Evolutionary conservation across 2,113 vertebrate genomes (phyloP), one percentile per base, ranked within the genome.

Genomic region (Onychorhynchus coronatus): DNA sequence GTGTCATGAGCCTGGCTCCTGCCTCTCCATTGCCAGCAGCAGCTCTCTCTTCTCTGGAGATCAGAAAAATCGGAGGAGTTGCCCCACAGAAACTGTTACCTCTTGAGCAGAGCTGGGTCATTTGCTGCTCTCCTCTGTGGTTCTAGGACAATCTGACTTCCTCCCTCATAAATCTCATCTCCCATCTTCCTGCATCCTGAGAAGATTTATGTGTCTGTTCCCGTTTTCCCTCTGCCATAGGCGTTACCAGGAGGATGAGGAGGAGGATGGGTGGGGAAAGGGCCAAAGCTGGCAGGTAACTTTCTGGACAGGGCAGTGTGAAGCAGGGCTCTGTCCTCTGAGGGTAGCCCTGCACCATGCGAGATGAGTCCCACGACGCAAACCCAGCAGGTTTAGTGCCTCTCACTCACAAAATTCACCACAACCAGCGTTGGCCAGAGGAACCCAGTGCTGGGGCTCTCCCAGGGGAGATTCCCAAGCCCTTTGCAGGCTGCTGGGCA

Each of bases 151-250:
- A 85, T 41, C 73, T 91, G 82, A 76, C 88, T 94, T 91, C 88
- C 75, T 86, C 71, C 67, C 89, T 85, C 85, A 93, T 96, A 91
- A 93, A 97, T 96, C 96, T 95, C 70, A 59, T 93, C 90, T 95
- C 89, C 77, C 1, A 33, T 90, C 75, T 93, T 95, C 65, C 75
- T 61, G 65, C 11, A 33, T 85, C 90, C 82, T 37, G 17, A 93
- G 66, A 87, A 96, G 94, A 95, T 97, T 93, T 90, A 95, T 95
- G 81, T 73, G 89, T 96, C 93, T 96, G 88, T 92, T 91, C 85
- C 18, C 12, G 61, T 85, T 95, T 91, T 90, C 53, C 71, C 59
- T 95, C 72, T 95, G 87, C 71, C 85, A 68, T 42, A 59, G 53
- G 65, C 44, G 0, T 25, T 53, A 41, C 50, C 14, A 28, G 68